A percentile compares a stretch with the other conserved stretches of the same genome.
These are phyloP conservation scores for Temnothorax ravouxi DNA, from an alignment of 2,888 invertebrate genomes.

Conservation along the genomic window DNA sequence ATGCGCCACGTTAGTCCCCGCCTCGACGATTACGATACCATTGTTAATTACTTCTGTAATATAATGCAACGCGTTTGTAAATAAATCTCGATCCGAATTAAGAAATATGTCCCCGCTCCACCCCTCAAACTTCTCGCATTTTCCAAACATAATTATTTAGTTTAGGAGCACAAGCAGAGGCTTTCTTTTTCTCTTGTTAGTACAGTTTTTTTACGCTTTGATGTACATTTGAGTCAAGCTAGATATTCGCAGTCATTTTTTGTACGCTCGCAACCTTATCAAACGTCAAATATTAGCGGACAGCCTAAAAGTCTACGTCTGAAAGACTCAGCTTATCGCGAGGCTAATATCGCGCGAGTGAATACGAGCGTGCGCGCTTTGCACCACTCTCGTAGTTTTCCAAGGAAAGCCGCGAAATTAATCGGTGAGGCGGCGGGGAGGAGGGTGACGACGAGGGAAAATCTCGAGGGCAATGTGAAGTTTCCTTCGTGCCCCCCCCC, in stretches of 20 bases:
- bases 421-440: constrained; percentile 16
- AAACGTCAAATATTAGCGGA: constrained; percentile 30
- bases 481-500: constrained; percentile 45
- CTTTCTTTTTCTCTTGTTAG: background rate
- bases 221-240: background rate
- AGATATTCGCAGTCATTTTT: constrained; percentile 11
- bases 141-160: background rate
- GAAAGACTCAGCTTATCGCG: constrained; percentile 24
- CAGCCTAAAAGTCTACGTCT: constrained; percentile 3
- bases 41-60: constrained; percentile 81
- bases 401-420: constrained; percentile 43
- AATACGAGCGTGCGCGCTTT: constrained; percentile 23
- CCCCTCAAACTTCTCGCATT: background rate
- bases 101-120: background rate
- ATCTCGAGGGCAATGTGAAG: constrained; percentile 50
- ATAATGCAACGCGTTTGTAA: constrained; percentile 82
- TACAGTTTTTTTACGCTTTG: background rate
- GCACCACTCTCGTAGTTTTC: constrained; percentile 26
- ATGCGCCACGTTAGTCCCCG: constrained; percentile 51
- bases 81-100: constrained; percentile 76
- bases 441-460: constrained; percentile 48
- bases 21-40: constrained; percentile 67
- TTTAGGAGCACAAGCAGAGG: background rate
- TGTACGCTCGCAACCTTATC: background rate
- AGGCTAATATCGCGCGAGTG: constrained; percentile 29